Percentiles rank a stretch among this genome's conserved stretches.
These are phyloP conservation scores for Heterotis niloticus DNA, from an alignment of 2,113 vertebrate genomes.

Conservation along the genomic window DNA sequence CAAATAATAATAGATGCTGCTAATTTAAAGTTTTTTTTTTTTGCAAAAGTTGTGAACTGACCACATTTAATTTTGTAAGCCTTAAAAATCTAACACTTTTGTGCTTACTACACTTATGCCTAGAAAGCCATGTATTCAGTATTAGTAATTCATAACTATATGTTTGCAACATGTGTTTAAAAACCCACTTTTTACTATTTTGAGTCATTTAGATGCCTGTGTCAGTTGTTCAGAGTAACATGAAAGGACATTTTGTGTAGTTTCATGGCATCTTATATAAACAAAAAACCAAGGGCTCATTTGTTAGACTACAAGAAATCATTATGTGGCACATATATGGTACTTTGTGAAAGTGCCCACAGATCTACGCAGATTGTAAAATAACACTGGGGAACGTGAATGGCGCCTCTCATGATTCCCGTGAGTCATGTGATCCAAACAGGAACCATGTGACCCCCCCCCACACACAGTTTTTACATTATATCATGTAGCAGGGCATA, in stretches of 20 bases:
- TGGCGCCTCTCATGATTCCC: background rate
- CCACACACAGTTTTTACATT: background rate
- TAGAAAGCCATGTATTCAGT: background rate
- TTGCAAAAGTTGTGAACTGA: background rate
- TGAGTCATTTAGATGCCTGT: background rate
- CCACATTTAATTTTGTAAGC: background rate
- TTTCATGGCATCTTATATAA: background rate
- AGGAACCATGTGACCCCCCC: background rate
- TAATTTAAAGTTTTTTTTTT: background rate
- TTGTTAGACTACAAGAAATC: background rate
- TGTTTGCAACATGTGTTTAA: background rate
- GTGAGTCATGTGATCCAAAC: background rate
- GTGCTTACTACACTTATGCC: background rate
- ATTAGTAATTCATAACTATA: background rate
- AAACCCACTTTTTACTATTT: background rate
- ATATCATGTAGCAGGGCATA: background rate
- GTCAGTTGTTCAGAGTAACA: background rate
- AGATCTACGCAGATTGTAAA: background rate
- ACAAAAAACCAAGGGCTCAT: background rate
- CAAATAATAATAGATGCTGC: background rate
- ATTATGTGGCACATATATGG: background rate
- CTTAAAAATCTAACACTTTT: background rate
- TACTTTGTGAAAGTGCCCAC: background rate
- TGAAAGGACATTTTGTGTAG: slow-evolving; percentile 9
- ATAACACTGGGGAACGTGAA: background rate